phyloP scores from a whole-genome alignment of 1,140 invertebrate genomes.

The Pissodes strobi region DNA sequence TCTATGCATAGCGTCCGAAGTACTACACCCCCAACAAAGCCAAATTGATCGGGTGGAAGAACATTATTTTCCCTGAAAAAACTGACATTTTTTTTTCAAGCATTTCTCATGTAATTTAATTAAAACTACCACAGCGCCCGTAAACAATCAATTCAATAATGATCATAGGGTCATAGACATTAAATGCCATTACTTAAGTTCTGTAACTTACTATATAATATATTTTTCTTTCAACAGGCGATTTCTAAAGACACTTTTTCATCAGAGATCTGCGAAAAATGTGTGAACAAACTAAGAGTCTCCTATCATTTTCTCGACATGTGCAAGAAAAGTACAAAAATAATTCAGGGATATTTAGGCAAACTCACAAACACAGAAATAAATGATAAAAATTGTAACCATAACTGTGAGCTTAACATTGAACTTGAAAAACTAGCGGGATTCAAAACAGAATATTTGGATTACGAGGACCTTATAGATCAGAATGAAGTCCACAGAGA shows the following conservation, averaged over 20 bases:
- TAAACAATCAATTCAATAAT: too few relatives aligned
- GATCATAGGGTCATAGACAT: too few relatives aligned
- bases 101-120: too few relatives aligned
- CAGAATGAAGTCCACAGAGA: not conserved
- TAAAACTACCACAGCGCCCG: too few relatives aligned
- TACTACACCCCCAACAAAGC: too few relatives aligned
- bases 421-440: conserved; percentile 30
- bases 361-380: conserved; percentile 40
- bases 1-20: too few relatives aligned
- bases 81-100: too few relatives aligned
- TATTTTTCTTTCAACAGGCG: conserved; percentile 41
- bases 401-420: conserved; percentile 45
- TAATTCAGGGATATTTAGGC: conserved; percentile 47
- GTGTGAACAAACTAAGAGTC: conserved; percentile 49
- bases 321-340: conserved; percentile 51
- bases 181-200: too few relatives aligned
- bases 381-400: conserved; percentile 27
- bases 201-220: too few relatives aligned
- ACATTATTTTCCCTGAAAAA: too few relatives aligned
- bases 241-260: conserved; percentile 46
- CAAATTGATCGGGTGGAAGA: too few relatives aligned
- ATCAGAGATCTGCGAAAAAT: conserved; percentile 48
- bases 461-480: conserved; percentile 4
- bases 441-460: conserved; percentile 34
- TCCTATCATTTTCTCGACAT: conserved; percentile 52